Conservation (phyloP, 2,113 vertebrate genomes). For the Marcusenius ussheri region DNA sequence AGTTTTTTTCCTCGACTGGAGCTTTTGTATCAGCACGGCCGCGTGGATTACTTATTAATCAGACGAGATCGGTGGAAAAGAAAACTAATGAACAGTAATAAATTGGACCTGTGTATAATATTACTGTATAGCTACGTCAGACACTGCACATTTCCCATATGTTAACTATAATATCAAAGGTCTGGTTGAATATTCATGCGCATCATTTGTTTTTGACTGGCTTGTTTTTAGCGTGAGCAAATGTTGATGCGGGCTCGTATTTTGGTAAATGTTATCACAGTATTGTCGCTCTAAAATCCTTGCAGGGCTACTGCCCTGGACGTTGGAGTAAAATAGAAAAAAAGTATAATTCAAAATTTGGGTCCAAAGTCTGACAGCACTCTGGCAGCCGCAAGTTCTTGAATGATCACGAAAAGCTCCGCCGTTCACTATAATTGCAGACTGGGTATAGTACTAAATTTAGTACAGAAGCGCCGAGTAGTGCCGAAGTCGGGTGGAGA, state of each 20-base stretch:
- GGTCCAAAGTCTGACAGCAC: not conserved
- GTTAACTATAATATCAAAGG: not conserved
- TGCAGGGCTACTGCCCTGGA: not conserved
- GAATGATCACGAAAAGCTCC: not conserved
- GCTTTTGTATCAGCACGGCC: not conserved
- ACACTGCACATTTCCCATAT: not conserved
- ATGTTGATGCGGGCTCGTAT: not conserved
- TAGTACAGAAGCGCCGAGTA: not conserved
- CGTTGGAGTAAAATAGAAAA: not conserved
- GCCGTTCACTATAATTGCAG: not conserved
- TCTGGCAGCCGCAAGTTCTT: not conserved
- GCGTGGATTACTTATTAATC: not conserved
- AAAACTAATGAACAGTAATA: not conserved
- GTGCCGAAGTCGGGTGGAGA: not conserved
- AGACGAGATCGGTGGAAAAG: not conserved
- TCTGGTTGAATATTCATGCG: not conserved
- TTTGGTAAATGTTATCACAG: not conserved
- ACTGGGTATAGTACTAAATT: not conserved
- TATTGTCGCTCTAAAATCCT: not conserved
- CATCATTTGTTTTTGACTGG: not conserved
- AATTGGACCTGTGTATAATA: not conserved
- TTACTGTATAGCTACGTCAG: not conserved
- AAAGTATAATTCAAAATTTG: not conserved
- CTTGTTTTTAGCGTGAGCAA: not conserved
- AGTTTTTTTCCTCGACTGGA: not conserved